Conservation (phyloP, 2,113 vertebrate genomes). For the Tychaedon coryphoeus region DNA sequence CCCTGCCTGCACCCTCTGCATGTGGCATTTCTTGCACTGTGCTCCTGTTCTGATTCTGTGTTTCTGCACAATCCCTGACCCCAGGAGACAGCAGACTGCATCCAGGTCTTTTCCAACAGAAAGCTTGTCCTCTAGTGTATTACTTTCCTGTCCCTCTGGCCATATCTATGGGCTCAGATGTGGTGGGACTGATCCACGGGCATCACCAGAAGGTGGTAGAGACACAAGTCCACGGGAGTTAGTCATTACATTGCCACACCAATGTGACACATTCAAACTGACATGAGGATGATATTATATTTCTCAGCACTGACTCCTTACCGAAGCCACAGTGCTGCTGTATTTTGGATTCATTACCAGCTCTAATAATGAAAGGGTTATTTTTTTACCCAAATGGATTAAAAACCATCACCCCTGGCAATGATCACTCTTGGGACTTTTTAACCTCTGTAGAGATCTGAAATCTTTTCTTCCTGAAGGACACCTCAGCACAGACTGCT, state of each 20-base stretch:
- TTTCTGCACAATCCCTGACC: not conserved
- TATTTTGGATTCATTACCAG: not conserved
- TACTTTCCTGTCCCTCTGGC: not conserved
- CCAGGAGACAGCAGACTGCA: not conserved
- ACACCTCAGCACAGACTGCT: not conserved
- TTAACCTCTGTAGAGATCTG: not conserved
- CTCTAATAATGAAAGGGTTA: not conserved
- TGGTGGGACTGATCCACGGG: not conserved
- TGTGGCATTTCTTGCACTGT: not conserved
- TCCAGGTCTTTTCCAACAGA: not conserved
- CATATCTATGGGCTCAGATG: not conserved
- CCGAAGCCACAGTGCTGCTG: not conserved
- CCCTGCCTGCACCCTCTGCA: not conserved
- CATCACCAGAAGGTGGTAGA: not conserved
- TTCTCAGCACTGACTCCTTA: not conserved
- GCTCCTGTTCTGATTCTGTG: not conserved
- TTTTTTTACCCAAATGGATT: not conserved
- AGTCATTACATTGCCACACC: accelerated
- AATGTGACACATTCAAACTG: not conserved
- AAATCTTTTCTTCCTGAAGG: not conserved
- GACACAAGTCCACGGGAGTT: not conserved
- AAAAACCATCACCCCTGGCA: not conserved
- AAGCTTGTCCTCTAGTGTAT: accelerated
- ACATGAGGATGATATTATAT: not conserved
- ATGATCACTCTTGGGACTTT: not conserved